Percentiles rank a stretch among this genome's conserved stretches.
Evolutionary conservation across 2,888 invertebrate genomes (phyloP).

Genomic region (Caprella mutica): DNA sequence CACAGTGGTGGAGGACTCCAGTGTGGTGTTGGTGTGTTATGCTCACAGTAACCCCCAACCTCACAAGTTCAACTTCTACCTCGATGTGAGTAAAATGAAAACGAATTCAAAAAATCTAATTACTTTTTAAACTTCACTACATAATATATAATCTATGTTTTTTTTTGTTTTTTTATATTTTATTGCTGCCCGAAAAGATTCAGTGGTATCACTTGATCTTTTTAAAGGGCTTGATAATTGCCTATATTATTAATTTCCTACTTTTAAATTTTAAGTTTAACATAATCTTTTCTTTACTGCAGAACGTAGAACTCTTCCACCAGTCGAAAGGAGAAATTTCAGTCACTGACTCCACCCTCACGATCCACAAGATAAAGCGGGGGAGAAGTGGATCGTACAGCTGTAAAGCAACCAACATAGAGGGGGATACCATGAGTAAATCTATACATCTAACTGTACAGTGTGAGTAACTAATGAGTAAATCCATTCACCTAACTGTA

Average conservation of each 20-base stretch:
- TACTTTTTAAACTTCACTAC: too few species aligned
- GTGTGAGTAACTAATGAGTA: neutral
- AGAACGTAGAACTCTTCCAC: too few species aligned
- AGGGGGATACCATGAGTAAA: neutral
- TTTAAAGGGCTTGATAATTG: too few species aligned
- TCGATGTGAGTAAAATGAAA: too few species aligned
- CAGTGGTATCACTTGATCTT: too few species aligned
- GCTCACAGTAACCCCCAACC: neutral
- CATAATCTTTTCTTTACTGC: too few species aligned
- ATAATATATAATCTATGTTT: too few species aligned
- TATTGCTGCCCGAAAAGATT: too few species aligned
- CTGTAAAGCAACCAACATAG: conserved; percentile 8
- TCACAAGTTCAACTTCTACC: conserved; percentile 6
- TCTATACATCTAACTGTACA: conserved; percentile 1
- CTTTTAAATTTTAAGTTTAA: too few species aligned
- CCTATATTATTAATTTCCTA: too few species aligned
- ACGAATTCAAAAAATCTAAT: too few species aligned
- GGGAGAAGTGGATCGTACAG: neutral
- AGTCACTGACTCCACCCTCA: neutral
- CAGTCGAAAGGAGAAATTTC: neutral
- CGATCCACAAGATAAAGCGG: neutral
- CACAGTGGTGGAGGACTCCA: conserved; percentile 1
- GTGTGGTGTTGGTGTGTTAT: conserved; percentile 5
- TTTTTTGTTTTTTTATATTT: too few species aligned
- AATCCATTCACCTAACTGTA: neutral